A percentile compares a stretch with the other conserved stretches of the same genome.
These are phyloP conservation scores for Thereva unica DNA, from an alignment of 2,888 invertebrate genomes.

Conservation along the genomic window DNA sequence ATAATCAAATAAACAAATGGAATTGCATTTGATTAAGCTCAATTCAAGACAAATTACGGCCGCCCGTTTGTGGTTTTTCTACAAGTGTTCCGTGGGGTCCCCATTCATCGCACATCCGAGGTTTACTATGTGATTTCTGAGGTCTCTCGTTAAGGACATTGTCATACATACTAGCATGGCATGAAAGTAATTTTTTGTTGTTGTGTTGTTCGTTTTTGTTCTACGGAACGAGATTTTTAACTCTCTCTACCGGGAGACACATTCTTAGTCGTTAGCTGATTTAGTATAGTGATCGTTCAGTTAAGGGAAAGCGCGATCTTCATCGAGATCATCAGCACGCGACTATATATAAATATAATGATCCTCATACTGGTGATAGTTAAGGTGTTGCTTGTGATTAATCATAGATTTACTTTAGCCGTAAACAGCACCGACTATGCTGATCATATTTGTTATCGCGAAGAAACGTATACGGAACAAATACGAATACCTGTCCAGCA, in stretches of 20 bases:
- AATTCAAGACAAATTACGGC: slow-evolving; percentile 34
- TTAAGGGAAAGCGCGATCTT: slow-evolving; percentile 13
- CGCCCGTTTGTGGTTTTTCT: not conserved
- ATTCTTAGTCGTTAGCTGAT: slow-evolving; percentile 21
- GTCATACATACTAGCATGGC: not conserved
- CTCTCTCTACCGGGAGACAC: slow-evolving; percentile 13
- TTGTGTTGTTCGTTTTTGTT: no score
- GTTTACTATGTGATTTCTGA: not conserved
- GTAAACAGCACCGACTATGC: slow-evolving; percentile 34
- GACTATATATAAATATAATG: not conserved
- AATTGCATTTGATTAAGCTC: slow-evolving; percentile 40
- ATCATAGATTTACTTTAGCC: not conserved
- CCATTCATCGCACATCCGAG: slow-evolving; percentile 6
- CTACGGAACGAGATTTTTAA: slow-evolving; percentile 1
- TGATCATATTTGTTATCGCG: slow-evolving; percentile 53
- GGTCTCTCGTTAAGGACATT: slow-evolving; percentile 37
- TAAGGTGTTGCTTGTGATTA: slow-evolving; percentile 9
- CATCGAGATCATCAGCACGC: not conserved
- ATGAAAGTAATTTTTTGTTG: no score
- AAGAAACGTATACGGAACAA: slow-evolving; percentile 62
- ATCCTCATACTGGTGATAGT: slow-evolving; percentile 1
- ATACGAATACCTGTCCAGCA: slow-evolving; percentile 57
- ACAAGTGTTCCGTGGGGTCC: slow-evolving; percentile 6
- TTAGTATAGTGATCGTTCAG: slow-evolving; percentile 12
- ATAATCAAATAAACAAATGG: slow-evolving; percentile 36